Evolutionary conservation across 2,113 vertebrate species (phyloP).

Genomic region (Hoplias malabaricus): DNA sequence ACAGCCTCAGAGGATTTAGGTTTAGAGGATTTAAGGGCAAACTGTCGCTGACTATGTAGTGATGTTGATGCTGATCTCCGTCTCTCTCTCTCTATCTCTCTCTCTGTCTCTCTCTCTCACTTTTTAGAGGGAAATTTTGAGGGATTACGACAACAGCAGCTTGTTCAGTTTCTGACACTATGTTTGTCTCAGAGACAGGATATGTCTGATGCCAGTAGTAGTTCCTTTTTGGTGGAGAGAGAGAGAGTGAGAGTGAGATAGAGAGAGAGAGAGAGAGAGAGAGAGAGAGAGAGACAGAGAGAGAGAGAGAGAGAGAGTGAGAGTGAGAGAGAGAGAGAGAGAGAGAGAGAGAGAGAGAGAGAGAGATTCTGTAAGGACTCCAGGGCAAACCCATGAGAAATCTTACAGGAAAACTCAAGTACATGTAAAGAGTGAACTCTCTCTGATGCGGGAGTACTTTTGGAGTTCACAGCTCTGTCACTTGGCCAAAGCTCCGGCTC

Average conservation of each 20-base stretch:
- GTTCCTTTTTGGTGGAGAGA: conserved; percentile 8
- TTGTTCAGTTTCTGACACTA: neutral
- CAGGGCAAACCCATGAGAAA: neutral
- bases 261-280: no score
- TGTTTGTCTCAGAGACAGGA: neutral
- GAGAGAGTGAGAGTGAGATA: no score
- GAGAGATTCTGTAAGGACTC: neutral
- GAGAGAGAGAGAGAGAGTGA: no score
- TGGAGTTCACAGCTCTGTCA: no score
- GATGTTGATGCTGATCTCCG: conserved; percentile 17
- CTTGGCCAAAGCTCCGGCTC: no score
- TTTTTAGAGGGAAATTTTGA: no score
- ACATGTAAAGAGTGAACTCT: neutral
- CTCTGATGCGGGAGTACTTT: no score
- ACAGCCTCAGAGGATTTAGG: conserved; percentile 36
- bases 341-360: no score
- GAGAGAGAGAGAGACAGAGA: no score
- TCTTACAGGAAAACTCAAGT: neutral
- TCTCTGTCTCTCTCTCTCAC: no score
- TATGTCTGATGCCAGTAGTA: neutral
- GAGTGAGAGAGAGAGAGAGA: no score
- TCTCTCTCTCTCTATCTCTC: conserved; percentile 25
- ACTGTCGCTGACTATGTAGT: conserved; percentile 9
- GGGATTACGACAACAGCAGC: conserved; percentile 24
- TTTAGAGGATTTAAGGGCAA: conserved; percentile 38